Percentiles rank a stretch among this genome's conserved stretches.
Conservation (phyloP, 2,113 vertebrate species). For the Dipodomys spectabilis region DNA sequence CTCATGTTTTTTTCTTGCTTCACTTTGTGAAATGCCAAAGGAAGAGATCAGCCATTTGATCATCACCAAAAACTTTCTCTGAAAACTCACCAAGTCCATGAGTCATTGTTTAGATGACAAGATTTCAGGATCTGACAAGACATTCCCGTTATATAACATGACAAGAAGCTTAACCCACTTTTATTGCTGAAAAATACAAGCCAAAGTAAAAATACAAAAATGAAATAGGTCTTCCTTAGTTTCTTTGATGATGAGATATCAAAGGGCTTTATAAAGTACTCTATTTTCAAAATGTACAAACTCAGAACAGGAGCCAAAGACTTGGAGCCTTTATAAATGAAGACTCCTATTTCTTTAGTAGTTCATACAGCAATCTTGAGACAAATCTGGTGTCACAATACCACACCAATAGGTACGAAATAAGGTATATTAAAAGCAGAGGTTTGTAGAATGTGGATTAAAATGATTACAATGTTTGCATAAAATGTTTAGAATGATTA, state of each 20-base stretch:
- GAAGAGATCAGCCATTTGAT: slow-evolving; percentile 41
- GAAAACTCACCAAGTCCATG: slow-evolving; percentile 45
- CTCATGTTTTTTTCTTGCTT: not conserved
- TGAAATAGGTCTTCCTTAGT: slow-evolving; percentile 73
- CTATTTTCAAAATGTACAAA: slow-evolving; percentile 68
- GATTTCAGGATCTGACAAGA: slow-evolving; percentile 75
- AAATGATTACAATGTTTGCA: not conserved
- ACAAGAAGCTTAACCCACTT: slow-evolving; percentile 74
- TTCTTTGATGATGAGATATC: slow-evolving; percentile 76
- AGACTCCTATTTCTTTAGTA: slow-evolving; percentile 43
- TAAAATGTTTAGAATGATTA: slow-evolving; percentile 1
- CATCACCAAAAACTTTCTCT: slow-evolving; percentile 68
- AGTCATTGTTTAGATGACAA: slow-evolving; percentile 70
- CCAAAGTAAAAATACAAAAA: slow-evolving; percentile 74
- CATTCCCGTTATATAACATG: slow-evolving; percentile 73
- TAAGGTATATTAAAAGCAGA: slow-evolving; percentile 60
- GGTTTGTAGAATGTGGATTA: slow-evolving; percentile 4
- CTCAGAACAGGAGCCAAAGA: slow-evolving; percentile 62
- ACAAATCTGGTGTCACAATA: slow-evolving; percentile 16
- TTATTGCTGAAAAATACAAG: slow-evolving; percentile 54
- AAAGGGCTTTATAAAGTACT: slow-evolving; percentile 68
- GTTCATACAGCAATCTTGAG: slow-evolving; percentile 19
- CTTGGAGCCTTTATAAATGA: slow-evolving; percentile 42
- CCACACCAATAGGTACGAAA: slow-evolving; percentile 1
- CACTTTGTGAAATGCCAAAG: slow-evolving; percentile 66